Conservation (phyloP, 2,113 vertebrate species). For the Cebidichthys violaceus region DNA sequence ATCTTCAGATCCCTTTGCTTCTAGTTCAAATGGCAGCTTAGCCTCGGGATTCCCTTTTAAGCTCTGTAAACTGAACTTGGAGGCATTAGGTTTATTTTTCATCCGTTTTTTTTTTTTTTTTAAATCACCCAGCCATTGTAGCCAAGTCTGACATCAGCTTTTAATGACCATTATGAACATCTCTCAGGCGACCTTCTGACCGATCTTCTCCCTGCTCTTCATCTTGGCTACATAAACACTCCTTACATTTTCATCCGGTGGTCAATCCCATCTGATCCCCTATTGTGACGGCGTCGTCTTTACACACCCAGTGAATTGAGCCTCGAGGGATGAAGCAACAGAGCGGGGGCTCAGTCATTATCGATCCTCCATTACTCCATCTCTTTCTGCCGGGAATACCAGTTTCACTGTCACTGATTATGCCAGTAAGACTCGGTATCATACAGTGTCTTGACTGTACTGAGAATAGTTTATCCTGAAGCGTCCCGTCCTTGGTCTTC, state of each 20-base stretch:
- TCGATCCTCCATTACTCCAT: slow-evolving; percentile 68
- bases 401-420: slow-evolving; percentile 42
- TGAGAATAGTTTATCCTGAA: slow-evolving; percentile 25
- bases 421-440: slow-evolving; percentile 15
- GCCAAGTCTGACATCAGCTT: slow-evolving; percentile 52
- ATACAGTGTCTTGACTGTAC: slow-evolving; percentile 22
- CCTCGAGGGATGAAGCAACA: slow-evolving; percentile 75
- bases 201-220: slow-evolving; percentile 33
- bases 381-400: slow-evolving; percentile 51
- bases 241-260: slow-evolving; percentile 76
- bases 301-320: slow-evolving; percentile 75
- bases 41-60: slow-evolving; percentile 16
- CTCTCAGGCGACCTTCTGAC: slow-evolving; percentile 44
- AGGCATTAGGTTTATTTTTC: slow-evolving; percentile 43
- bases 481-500: not conserved
- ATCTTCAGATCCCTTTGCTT: slow-evolving; percentile 36
- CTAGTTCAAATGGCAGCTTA: slow-evolving; percentile 16
- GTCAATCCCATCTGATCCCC: slow-evolving; percentile 79
- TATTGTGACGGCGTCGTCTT: slow-evolving; percentile 75
- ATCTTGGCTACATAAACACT: slow-evolving; percentile 73
- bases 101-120: slow-evolving; percentile 40
- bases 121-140: slow-evolving; percentile 27
- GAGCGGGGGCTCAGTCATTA: slow-evolving; percentile 68
- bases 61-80: slow-evolving; percentile 29
- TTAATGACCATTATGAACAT: slow-evolving; percentile 60